These are phyloP conservation scores for Botia kubotai DNA, from an alignment of 2,797 vertebrate species.

Conservation along the genomic window DNA sequence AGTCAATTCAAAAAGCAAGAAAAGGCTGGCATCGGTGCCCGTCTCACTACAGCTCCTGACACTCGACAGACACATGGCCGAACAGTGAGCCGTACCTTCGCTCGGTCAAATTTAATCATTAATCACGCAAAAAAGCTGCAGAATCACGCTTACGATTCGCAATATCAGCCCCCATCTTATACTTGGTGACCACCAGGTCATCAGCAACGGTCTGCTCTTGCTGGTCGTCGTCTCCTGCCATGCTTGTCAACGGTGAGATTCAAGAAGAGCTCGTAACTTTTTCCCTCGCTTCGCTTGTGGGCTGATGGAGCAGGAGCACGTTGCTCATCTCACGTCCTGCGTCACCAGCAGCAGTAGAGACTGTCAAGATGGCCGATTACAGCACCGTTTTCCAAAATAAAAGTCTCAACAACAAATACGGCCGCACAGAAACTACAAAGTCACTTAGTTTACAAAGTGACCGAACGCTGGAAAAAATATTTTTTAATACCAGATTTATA, in stretches of 20 bases:
- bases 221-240: constrained; percentile 94
- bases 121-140: constrained; percentile 22
- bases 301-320: constrained; percentile 47
- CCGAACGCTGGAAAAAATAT: too few relatives aligned
- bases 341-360: constrained; percentile 41
- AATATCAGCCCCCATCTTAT: constrained; percentile 96
- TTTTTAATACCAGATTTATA: too few relatives aligned
- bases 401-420: constrained; percentile 3
- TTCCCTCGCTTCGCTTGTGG: constrained; percentile 58
- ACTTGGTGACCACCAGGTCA: constrained; percentile 96
- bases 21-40: neutral
- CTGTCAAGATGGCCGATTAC: constrained; percentile 54
- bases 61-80: constrained; percentile 38
- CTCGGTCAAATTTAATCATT: constrained; percentile 23
- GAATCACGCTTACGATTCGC: constrained; percentile 87
- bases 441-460: neutral
- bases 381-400: constrained; percentile 49
- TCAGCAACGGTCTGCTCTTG: constrained; percentile 95
- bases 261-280: constrained; percentile 72
- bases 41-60: neutral
- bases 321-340: constrained; percentile 49
- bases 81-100: constrained; percentile 29
- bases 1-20: neutral
- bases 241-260: constrained; percentile 60
- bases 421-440: neutral